Evolutionary conservation across 2,113 vertebrate genomes (phyloP).

Genomic region (Syngnathus floridae): DNA sequence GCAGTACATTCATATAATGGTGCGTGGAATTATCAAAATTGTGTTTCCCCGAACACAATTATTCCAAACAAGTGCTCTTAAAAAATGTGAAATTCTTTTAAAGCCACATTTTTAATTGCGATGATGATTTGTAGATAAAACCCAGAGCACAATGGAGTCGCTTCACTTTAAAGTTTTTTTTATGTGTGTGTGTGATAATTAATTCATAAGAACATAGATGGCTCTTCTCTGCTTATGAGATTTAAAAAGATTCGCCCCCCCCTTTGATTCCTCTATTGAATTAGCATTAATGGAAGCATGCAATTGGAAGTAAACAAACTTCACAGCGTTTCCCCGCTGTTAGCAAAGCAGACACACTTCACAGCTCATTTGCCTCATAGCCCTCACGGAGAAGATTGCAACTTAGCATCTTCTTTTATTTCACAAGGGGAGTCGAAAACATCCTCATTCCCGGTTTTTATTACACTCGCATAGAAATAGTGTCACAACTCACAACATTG

Average conservation of each 20-base stretch:
- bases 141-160: constrained; percentile 1
- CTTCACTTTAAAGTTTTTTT: constrained; percentile 4
- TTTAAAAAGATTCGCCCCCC: constrained; percentile 34
- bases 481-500: background rate
- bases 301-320: constrained; percentile 50
- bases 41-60: background rate
- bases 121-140: background rate
- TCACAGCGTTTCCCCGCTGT: constrained; percentile 34
- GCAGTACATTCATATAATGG: background rate
- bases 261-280: constrained; percentile 41
- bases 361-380: constrained; percentile 1
- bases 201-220: constrained; percentile 41
- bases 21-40: background rate
- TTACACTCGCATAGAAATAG: background rate
- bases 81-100: background rate
- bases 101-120: background rate
- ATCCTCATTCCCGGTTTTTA: too few species aligned
- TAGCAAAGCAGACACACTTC: constrained; percentile 13
- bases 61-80: background rate
- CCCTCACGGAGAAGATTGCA: constrained; percentile 6
- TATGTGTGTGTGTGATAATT: constrained; percentile 13
- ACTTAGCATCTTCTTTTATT: constrained; percentile 13
- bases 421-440: background rate
- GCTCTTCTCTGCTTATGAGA: constrained; percentile 19
- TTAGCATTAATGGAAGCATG: constrained; percentile 39